Percentiles rank a stretch among this genome's conserved stretches.
phyloP scores from a whole-genome alignment of 2,888 invertebrate species.

The Apantesis nais region DNA sequence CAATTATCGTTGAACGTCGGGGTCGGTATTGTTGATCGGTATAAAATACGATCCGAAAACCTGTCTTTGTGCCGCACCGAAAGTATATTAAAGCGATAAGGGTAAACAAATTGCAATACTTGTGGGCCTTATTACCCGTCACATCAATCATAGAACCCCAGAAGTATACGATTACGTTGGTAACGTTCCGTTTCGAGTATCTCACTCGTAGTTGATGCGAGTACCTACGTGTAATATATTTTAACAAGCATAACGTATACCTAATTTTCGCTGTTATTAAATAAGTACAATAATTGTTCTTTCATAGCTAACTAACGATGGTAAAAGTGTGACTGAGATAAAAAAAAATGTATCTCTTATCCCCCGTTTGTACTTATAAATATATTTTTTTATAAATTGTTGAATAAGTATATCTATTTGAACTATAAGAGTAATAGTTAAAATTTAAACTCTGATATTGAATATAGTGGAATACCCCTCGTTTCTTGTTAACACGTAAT shows the following conservation, averaged over 20 bases:
- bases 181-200: constrained; percentile 53
- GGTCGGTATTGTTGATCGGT: constrained; percentile 77
- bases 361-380: not conserved
- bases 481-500: not conserved
- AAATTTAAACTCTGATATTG: not conserved
- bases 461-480: too few relatives aligned
- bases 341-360: not conserved
- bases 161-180: constrained; percentile 70
- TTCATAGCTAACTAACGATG: not conserved
- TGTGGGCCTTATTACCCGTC: constrained; percentile 82
- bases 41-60: constrained; percentile 76
- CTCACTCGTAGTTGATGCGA: constrained; percentile 46
- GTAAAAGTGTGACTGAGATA: not conserved
- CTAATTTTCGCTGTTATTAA: not conserved
- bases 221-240: constrained; percentile 25
- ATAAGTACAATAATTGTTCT: not conserved
- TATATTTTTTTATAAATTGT: not conserved
- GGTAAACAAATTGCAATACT: constrained; percentile 85
- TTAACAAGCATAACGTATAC: constrained; percentile 9
- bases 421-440: not conserved
- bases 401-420: not conserved
- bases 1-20: constrained; percentile 75
- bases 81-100: constrained; percentile 78
- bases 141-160: constrained; percentile 82
- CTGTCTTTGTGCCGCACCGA: constrained; percentile 65